Evolutionary conservation across 1,140 invertebrate genomes (phyloP).

Genomic region (Eueides isabella): DNA sequence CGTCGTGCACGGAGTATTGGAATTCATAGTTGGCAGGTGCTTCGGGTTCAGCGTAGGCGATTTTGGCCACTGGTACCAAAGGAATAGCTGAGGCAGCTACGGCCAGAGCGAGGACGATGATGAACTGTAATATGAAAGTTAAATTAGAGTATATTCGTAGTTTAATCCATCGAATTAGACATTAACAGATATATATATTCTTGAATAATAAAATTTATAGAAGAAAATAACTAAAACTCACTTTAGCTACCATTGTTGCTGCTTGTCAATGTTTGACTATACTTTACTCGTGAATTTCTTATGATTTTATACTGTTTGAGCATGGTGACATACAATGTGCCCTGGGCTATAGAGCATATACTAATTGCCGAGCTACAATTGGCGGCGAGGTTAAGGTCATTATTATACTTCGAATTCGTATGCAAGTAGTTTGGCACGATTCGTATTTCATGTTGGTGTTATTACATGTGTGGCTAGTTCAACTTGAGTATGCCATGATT

Average conservation of each 20-base stretch:
- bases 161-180: not conserved
- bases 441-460: conserved; percentile 3
- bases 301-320: conserved; percentile 37
- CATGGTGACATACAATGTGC: conserved; percentile 31
- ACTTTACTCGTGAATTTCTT: conserved; percentile 16
- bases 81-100: conserved; percentile 59
- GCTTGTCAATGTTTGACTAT: conserved; percentile 35
- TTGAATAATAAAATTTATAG: too few relatives aligned
- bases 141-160: not conserved
- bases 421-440: conserved; percentile 31
- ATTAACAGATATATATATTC: too few relatives aligned
- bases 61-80: conserved; percentile 35
- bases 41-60: conserved; percentile 70
- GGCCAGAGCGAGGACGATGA: conserved; percentile 58
- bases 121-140: conserved; percentile 51
- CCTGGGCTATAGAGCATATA: conserved; percentile 38
- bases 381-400: conserved; percentile 33
- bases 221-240: not conserved
- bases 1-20: conserved; percentile 85
- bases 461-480: conserved; percentile 15
- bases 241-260: conserved; percentile 31
- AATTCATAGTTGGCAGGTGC: conserved; percentile 86
- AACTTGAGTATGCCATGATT: conserved; percentile 1
- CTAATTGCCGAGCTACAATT: conserved; percentile 35
- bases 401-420: conserved; percentile 29